Evolutionary conservation across 2,888 invertebrate genomes (phyloP).

Genomic region (Rhagonycha lutea): DNA sequence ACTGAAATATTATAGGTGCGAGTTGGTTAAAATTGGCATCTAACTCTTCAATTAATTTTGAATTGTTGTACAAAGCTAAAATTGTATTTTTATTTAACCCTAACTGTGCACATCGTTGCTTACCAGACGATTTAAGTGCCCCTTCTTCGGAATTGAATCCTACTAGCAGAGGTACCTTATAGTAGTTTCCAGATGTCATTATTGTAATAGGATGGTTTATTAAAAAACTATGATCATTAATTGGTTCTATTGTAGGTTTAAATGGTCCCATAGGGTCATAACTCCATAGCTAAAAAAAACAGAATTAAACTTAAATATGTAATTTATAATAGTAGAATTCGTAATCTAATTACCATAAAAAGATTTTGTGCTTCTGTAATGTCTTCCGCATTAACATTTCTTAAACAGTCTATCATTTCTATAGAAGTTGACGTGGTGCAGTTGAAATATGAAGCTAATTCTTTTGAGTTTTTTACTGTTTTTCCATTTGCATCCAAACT

Average conservation of each 20-base stretch:
- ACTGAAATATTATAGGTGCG: conserved; percentile 54
- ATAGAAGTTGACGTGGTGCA: conserved; percentile 61
- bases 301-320: background rate
- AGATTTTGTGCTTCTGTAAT: conserved; percentile 68
- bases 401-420: conserved; percentile 65
- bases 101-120: background rate
- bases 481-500: conserved; percentile 58
- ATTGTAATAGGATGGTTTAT: conserved; percentile 64
- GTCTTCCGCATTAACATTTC: conserved; percentile 64
- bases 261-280: conserved; percentile 81
- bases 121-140: conserved; percentile 44
- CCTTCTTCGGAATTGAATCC: conserved; percentile 78
- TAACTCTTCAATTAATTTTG: conserved; percentile 49
- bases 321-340: background rate
- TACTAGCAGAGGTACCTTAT: conserved; percentile 70
- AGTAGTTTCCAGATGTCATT: conserved; percentile 56
- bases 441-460: conserved; percentile 63
- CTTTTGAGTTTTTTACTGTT: conserved; percentile 61
- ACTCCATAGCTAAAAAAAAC: conserved; percentile 66
- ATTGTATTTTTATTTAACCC: background rate
- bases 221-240: conserved; percentile 70
- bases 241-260: conserved; percentile 75
- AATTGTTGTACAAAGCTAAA: conserved; percentile 43
- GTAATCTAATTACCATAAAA: conserved; percentile 69
- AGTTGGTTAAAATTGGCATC: conserved; percentile 53